Evolutionary conservation across 2,888 invertebrate species (phyloP), one percentile per base, ranked within the genome.

Genomic region (Drosophila dives): DNA sequence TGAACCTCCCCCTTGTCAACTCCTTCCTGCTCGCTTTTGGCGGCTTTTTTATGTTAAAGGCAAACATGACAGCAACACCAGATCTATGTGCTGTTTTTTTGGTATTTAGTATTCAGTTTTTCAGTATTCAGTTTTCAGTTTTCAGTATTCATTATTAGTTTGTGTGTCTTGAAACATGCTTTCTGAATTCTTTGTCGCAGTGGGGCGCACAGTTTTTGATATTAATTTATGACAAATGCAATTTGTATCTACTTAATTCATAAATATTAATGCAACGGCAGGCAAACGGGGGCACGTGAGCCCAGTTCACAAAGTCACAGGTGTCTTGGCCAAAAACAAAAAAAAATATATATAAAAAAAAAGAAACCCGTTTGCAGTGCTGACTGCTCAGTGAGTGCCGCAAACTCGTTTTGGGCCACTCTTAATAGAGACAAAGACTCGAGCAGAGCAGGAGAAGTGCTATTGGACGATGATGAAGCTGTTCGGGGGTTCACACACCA

Each of bases 221-320:
- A 63, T 74, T 75, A 80, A 77, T 80, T 72, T 74, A 73, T 72
- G 62, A 83, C 75, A 70, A 80, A 82, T 81, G 71, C 80, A 87
- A 82, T 87, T 88, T 88, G 86, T 88, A 80, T 72, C 61, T 75
- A 49, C 58, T 82, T 82, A 74, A 90, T 77, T 85, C 77, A 77
- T 80, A 76, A 79, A 84, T 86, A 85, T 84, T 80, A 80, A 80
- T 81, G 60, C 53, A 61, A 53, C 62, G 51, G 56, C 79, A 59
- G 63, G 64, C 69, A 55, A 60, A 68, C 51, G 54, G 64, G 63
- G 77, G 86, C 86, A 83, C 88, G 82, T 85, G 88, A 69, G 76
- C 62, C 15, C 61, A 75, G 70, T 59, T 76, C 61, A 70, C 40
- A 50, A 55, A 75, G 60, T 70, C 76, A 70, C 78, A 79, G 77